Evolutionary conservation across 1,140 invertebrate species (phyloP).

Genomic region (Gonatopus flavifemur): DNA sequence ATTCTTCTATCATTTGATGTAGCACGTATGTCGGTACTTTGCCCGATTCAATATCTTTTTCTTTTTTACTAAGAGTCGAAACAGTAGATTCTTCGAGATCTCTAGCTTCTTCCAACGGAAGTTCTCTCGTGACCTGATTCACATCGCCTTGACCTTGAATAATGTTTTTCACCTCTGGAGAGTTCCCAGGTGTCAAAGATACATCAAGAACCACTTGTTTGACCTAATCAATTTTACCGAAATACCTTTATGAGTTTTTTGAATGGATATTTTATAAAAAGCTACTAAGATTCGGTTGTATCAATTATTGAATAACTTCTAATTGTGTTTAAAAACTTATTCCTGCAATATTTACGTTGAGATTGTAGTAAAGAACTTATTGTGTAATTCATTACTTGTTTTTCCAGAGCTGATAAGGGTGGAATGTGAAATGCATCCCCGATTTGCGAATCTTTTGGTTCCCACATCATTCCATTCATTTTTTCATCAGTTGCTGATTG

Average conservation of each 20-base stretch:
- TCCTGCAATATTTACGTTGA: too few species aligned
- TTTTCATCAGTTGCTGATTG: conserved; percentile 1
- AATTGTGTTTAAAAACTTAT: too few species aligned
- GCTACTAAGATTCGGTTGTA: too few species aligned
- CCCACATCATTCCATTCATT: conserved; percentile 6
- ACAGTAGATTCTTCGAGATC: conserved; percentile 7
- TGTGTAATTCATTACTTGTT: conserved; percentile 34
- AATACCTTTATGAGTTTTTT: too few species aligned
- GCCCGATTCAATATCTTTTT: conserved; percentile 1
- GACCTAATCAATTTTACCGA: too few species aligned
- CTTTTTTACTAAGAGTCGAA: background rate
- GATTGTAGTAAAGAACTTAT: too few species aligned
- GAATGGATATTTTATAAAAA: too few species aligned
- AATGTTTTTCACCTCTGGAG: too few species aligned
- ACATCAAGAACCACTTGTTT: conserved; percentile 12
- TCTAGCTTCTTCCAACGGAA: conserved; percentile 3
- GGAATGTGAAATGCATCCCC: conserved; percentile 27
- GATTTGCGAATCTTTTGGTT: conserved; percentile 32
- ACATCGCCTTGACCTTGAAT: conserved; percentile 31
- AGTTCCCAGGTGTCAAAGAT: too few species aligned
- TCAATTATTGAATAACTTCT: too few species aligned
- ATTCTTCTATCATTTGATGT: conserved; percentile 30
- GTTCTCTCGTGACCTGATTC: conserved; percentile 16
- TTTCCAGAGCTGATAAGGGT: conserved; percentile 25
- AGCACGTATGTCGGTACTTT: conserved; percentile 16